Evolutionary conservation across 2,888 invertebrate genomes (phyloP), one percentile per base, ranked within the genome.

Genomic region (Trachelus tabidus): DNA sequence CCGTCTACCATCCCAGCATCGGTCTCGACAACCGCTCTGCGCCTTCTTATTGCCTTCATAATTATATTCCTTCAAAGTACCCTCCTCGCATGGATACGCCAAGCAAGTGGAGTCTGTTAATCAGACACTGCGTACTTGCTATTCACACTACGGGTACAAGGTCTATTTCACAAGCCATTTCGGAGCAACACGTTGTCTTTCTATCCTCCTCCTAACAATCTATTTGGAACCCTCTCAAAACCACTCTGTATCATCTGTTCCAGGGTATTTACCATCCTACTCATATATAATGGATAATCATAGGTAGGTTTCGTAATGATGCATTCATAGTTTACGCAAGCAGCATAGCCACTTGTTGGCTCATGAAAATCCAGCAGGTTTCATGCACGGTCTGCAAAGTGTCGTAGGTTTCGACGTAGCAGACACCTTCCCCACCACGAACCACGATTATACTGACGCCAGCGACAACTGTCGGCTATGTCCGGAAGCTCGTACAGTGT

Each of bases 381-480:
- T 71, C 71, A 15, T 31, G 71, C 23, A 56, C 6, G 56, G 56
- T 56, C 56, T 23, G 56, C 23, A 56, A 12, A 37, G 23, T 23
- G 56, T 56, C 6, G 15, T 2, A 23, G 23, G 15, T 56, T 23
- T 56, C 56, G 23, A 56, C 56, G 9, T 56, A 56, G 56, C 23
- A 56, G 23, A 56, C 56, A 56, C 56, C 23, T 23, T 56, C 56
- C 56, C 56, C 35, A 56, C 56, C 56, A 56, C 56, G 2, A 2
- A 2, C 2, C 2, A 56, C 56, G 23, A 75, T 35, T 69, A 34
- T 33, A 30, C 35, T 34, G 56, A 56, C 37, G 23, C 15, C 23
- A 80, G 84, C 85, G 88, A 83, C 83, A 80, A 79, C 89, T 85
- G 76, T 79, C 79, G 86, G 77, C 77, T 78, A 80, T 90, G 90